Percentiles rank a stretch among this genome's conserved stretches.
Evolutionary conservation across 1,140 invertebrate genomes (phyloP).

Genomic region (Neelides sp.): DNA sequence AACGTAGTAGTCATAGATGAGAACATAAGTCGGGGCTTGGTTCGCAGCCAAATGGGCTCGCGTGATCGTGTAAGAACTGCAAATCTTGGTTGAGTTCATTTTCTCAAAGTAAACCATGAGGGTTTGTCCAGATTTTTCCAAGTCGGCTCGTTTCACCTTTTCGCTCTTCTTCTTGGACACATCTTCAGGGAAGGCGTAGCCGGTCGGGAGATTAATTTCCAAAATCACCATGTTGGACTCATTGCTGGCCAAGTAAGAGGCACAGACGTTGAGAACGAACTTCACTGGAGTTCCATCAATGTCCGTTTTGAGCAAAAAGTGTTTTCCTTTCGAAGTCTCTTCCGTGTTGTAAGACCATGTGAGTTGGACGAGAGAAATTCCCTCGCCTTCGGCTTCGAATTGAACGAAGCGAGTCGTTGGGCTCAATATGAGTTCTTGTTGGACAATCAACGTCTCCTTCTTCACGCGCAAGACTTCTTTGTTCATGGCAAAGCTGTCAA

Average conservation of each 20-base stretch:
- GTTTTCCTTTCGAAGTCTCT: conserved; percentile 59
- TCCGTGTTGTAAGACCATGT: conserved; percentile 71
- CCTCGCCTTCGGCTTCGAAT: conserved; percentile 62
- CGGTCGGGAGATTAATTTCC: conserved; percentile 70
- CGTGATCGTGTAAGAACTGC: conserved; percentile 52
- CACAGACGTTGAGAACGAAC: background rate
- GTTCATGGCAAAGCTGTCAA: no score
- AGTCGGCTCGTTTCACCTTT: conserved; percentile 65
- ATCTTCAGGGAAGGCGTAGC: conserved; percentile 65
- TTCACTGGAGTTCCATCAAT: background rate
- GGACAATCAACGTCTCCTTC: conserved; percentile 15
- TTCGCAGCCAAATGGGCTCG: conserved; percentile 69
- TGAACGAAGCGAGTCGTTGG: conserved; percentile 42
- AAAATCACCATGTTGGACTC: conserved; percentile 78
- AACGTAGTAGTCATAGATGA: conserved; percentile 84
- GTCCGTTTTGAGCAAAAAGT: background rate
- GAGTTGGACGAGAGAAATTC: conserved; percentile 70
- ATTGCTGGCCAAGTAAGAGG: no score
- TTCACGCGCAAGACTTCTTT: conserved; percentile 4
- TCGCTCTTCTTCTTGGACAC: conserved; percentile 50
- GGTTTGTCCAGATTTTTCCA: conserved; percentile 55
- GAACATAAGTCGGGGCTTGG: conserved; percentile 67
- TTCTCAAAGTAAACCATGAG: conserved; percentile 74
- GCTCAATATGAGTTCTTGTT: conserved; percentile 39
- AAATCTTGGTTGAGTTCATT: background rate